phyloP scores from a whole-genome alignment of 92 coral and sea anemone species.

The Zoanthus solanderi region DNA sequence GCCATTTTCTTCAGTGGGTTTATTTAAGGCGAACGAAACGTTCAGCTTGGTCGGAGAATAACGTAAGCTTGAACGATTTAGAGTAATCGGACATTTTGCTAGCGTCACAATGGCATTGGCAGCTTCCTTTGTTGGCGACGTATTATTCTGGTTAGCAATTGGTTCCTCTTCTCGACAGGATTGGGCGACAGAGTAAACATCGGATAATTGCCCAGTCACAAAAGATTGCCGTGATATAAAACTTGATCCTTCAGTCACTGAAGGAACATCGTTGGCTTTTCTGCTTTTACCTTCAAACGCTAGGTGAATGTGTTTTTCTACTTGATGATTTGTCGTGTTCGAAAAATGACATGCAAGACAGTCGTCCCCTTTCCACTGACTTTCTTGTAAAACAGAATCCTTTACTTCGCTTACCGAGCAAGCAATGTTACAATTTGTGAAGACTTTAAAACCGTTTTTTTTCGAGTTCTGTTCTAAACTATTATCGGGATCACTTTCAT shows the following conservation, averaged over 20 bases:
- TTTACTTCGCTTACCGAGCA: neutral
- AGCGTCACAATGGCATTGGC: slow-evolving; percentile 37
- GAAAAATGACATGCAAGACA: neutral
- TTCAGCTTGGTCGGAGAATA: neutral
- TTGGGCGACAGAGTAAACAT: neutral
- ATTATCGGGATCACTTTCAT: neutral
- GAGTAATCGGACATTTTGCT: slow-evolving; percentile 4
- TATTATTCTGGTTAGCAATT: neutral
- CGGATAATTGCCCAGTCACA: neutral
- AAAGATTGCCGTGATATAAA: neutral
- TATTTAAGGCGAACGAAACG: neutral
- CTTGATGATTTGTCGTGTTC: neutral
- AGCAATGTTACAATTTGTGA: neutral
- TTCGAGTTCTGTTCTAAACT: neutral
- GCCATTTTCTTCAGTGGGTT: neutral
- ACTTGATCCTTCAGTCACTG: neutral
- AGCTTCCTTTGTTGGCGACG: slow-evolving; percentile 29
- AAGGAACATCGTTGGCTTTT: neutral
- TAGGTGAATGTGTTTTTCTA: too few species aligned
- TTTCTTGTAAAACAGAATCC: neutral
- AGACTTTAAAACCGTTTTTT: neutral
- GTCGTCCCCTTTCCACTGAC: neutral
- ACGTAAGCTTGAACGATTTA: neutral
- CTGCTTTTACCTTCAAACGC: neutral
- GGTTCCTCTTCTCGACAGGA: neutral